Conservation (phyloP, 2,797 vertebrate genomes). For the Sebastes diploproa region DNA sequence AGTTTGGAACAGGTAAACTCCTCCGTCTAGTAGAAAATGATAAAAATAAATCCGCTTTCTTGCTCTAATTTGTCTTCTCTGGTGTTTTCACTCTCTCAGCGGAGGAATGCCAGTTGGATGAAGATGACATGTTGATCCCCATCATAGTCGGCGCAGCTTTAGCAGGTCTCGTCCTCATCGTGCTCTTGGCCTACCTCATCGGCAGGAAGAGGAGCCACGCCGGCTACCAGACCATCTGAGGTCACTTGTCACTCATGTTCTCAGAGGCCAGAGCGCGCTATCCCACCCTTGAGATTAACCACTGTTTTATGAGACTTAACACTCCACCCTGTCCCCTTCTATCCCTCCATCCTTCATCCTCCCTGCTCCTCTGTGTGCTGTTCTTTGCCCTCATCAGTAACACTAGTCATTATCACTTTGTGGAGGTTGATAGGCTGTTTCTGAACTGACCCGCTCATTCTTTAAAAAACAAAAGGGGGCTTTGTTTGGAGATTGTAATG, state of each 20-base stretch:
- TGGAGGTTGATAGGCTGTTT: constrained; percentile 59
- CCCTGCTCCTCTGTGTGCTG: constrained; percentile 33
- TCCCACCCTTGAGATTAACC: constrained; percentile 57
- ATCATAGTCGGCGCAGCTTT: constrained; percentile 95
- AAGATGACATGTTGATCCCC: constrained; percentile 95
- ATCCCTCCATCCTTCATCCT: constrained; percentile 40
- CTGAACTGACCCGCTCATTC: constrained; percentile 59
- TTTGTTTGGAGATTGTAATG: constrained; percentile 39
- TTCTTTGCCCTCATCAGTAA: constrained; percentile 51
- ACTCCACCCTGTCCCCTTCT: constrained; percentile 9
- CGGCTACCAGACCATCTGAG: constrained; percentile 98
- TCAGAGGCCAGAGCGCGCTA: constrained; percentile 37
- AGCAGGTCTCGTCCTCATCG: constrained; percentile 93
- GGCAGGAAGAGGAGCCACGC: constrained; percentile 97
- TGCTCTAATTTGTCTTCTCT: not conserved
- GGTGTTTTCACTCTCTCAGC: constrained; percentile 71
- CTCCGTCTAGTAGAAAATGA: rapidly evolving
- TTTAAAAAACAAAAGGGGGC: constrained; percentile 42
- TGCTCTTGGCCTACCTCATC: constrained; percentile 95
- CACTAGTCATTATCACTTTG: constrained; percentile 47
- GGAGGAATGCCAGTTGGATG: constrained; percentile 91
- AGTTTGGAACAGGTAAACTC: constrained; percentile 90
- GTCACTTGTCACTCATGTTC: not conserved
- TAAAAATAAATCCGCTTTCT: not conserved
- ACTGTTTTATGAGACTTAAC: constrained; percentile 62